phyloP scores from a whole-genome alignment of 2,797 vertebrate genomes.

The Onychomys leucogaster region DNA sequence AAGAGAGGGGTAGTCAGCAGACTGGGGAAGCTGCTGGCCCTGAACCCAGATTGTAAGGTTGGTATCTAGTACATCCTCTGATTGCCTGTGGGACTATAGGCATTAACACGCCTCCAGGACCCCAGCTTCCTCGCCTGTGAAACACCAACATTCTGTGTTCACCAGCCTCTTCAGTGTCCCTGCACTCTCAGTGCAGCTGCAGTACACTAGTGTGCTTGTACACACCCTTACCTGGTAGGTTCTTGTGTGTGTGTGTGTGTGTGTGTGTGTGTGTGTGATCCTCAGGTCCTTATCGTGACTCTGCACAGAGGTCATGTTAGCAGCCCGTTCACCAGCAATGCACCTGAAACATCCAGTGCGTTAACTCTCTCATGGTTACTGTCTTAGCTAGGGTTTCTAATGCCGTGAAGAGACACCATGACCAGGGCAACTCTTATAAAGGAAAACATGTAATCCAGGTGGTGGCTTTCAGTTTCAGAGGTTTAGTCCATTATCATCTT shows the following conservation, averaged over 20 bases:
- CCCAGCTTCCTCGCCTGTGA: background rate
- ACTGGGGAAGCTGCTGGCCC: background rate
- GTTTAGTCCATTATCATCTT: background rate
- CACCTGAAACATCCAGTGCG: background rate
- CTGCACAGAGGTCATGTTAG: no score
- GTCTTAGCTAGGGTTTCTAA: background rate
- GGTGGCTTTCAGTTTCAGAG: background rate
- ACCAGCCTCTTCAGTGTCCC: background rate
- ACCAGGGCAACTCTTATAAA: background rate
- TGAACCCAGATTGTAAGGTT: background rate
- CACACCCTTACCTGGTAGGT: background rate
- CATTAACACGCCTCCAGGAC: background rate
- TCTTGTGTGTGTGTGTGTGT: background rate
- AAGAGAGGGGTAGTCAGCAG: background rate
- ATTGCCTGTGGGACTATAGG: background rate
- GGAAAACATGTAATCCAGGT: background rate
- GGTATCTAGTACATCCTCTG: background rate
- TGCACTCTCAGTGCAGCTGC: no score
- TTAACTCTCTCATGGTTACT: background rate
- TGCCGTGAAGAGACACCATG: background rate
- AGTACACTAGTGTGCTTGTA: accelerated
- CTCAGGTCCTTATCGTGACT: background rate
- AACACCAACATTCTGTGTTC: background rate
- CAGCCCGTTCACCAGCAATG: background rate
- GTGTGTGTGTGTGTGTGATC: accelerated